Base-by-base conservation (phyloP, 2,888 invertebrate genomes). In the Chloroclystis v-ata region DNA sequence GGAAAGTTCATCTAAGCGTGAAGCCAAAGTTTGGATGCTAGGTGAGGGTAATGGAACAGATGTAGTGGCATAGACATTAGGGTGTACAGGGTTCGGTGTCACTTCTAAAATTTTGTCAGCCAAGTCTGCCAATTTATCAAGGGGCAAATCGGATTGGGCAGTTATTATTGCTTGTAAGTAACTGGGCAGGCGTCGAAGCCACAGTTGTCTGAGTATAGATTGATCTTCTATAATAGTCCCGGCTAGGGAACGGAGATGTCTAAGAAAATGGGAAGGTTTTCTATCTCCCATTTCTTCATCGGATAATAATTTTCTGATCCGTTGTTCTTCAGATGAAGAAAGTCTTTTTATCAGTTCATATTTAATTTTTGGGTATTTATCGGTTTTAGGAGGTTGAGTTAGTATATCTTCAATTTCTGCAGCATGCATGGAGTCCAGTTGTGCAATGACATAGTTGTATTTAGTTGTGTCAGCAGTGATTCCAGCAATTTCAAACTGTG, bases 251-350 rank as follows among this genome's bases (percentile, higher is more conserved):
- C 40, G 25, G 1, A 37, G 37, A n/a, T 37, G 37, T 5, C 37
- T 16, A 2, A 37, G 26, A 8, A 37, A 37, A 9, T 12, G 9
- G 6, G 13, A 37, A 1, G 37, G 26, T 13, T 37, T 37, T 14
- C 37, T 12, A 26, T 37, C 37, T 8, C 37, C 38, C 2, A 28
- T 14, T 14, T 38, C 24, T 25, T 39, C 39, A 13, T 30, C 30
- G 1, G 12, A 13, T 13, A 30, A 13, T 9, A 30, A 13, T 13
- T 30, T 12, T 5, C 30, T 10, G 1, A 30, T 13, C 6, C 30
- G 12, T 30, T 30, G 12, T 11, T 30, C 30, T 13, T 30, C 12
- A 9, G 30, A 7, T 7, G 13, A 12, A 11, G 30, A 30, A 11
- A 30, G 9, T 1, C 28, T 28, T 28, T 11, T 11, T 9, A 28